Evolutionary conservation across 2,797 vertebrate genomes (phyloP), one percentile per base, ranked within the genome.

Genomic region (Merluccius polli): DNA sequence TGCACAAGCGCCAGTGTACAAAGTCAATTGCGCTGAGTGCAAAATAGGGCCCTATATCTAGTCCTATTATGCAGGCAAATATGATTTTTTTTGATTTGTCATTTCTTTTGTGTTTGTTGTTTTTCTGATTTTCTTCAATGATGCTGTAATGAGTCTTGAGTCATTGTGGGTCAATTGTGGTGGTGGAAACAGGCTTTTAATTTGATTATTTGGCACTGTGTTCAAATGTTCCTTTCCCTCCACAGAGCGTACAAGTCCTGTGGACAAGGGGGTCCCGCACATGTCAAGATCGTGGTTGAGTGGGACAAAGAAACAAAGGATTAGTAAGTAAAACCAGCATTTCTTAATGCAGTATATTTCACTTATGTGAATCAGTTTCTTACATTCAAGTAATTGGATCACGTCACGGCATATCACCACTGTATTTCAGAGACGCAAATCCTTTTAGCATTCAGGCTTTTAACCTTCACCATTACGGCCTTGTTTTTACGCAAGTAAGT

Each of bases 281-380:
- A 99, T 65, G 96, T 99, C 87, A 99, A 99, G 90, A 93, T 99
- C 76, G 96, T 99, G 73, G 97, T 99, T 2, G 98, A 99, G 83
- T 99, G 98, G 98, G 98, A 99, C 93, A 97, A 97, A 88, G 98
- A 99, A 88, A 99, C 97, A 71, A 99, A 97, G 93, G 97, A 99
- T 84, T 98, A 96, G 98, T 99, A 89, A 97, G 97, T 97, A 82
- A 0, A 31, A 70, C 70, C 24, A 31, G 32, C n/a, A 11, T 41
- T 24, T 71, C 2, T 71, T 2, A 31, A 31, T 15, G 13, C 33
- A 4, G 29, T 16, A 52, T 52, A 52, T 52, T 52, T 52, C 15
- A 21, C 44, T 21, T 4, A 4, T 21, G 44, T 18, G 44, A 4
- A 52, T 16, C 44, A 21, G 44, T 16, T 52, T 52, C 44, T 18